Conservation (phyloP, 2,888 invertebrate species). For the Idaea dimidiata region DNA sequence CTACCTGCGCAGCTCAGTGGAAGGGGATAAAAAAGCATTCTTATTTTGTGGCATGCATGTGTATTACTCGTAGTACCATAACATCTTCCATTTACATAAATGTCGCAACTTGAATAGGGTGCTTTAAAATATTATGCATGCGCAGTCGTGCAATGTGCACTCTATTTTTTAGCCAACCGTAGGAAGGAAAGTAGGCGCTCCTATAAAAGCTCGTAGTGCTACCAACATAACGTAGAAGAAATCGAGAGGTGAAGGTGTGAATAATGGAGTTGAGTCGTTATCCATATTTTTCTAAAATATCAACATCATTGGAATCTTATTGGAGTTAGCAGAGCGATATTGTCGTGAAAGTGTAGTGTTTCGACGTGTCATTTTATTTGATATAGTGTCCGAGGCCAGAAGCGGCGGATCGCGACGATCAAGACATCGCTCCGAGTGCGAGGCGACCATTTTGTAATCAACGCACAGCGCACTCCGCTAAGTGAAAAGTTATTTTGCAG, state of each 20-base stretch:
- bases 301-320: constrained; percentile 68
- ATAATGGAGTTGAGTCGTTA: constrained; percentile 77
- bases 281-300: constrained; percentile 66
- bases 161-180: no score
- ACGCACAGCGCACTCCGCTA: constrained; percentile 49
- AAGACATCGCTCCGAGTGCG: constrained; percentile 47
- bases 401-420: constrained; percentile 41
- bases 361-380: constrained; percentile 76
- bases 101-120: no score
- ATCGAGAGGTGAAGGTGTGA: constrained; percentile 75
- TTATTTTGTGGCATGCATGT: no score
- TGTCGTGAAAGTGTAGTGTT: constrained; percentile 76
- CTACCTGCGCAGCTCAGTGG: no score
- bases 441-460: constrained; percentile 69
- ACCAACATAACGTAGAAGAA: constrained; percentile 74
- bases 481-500: constrained; percentile 32
- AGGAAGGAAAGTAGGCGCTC: no score
- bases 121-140: no score
- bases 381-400: constrained; percentile 72
- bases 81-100: no score
- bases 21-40: no score
- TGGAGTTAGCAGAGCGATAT: constrained; percentile 74
- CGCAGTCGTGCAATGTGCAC: no score
- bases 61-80: no score
- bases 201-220: constrained; percentile 64